A percentile compares a stretch with the other conserved stretches of the same genome.
phyloP scores from a whole-genome alignment of 1,140 invertebrate species.

The Neotoxoptera formosana region DNA sequence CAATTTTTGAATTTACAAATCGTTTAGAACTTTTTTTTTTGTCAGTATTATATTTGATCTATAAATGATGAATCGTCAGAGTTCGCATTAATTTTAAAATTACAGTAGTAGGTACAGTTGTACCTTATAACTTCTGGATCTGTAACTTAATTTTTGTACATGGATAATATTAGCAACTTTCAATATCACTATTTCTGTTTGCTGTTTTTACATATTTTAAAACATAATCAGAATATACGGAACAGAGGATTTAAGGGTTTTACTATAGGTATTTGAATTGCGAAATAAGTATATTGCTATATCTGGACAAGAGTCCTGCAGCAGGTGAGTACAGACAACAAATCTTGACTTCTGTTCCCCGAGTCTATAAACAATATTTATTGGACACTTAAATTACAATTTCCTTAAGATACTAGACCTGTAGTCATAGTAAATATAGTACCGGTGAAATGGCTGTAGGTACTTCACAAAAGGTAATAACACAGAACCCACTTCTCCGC shows the following conservation, averaged over 20 bases:
- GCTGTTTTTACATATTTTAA: neutral
- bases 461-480: neutral
- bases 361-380: conserved; percentile 13
- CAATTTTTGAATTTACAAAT: no score
- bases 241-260: neutral
- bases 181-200: neutral
- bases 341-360: neutral
- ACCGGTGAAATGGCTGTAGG: neutral
- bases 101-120: no score
- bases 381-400: neutral
- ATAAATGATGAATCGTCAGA: no score
- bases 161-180: no score
- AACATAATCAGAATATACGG: neutral
- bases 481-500: neutral
- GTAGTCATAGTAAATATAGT: neutral
- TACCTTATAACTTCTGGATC: no score
- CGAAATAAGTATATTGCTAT: neutral
- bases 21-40: no score
- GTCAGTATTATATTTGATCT: no score
- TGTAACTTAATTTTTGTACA: no score
- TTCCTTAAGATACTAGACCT: neutral
- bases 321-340: neutral
- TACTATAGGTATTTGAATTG: neutral
- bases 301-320: neutral
- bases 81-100: no score